Conservation (phyloP, 2,888 invertebrate genomes). For the Orthosia gothica region DNA sequence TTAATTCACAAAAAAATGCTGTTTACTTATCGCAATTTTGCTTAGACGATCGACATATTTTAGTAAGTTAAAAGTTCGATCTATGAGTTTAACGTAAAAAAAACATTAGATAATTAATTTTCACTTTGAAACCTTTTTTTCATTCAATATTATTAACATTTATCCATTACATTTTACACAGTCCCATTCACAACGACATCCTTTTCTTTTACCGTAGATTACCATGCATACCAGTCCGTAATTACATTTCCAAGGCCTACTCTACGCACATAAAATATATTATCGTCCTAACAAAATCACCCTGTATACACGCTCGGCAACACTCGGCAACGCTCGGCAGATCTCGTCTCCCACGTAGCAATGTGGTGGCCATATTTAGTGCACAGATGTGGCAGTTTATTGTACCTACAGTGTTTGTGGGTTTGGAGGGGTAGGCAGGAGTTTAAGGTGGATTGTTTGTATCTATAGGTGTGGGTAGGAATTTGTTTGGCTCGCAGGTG, state of each 20-base stretch:
- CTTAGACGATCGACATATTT: too few species aligned
- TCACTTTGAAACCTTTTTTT: too few species aligned
- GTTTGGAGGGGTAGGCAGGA: constrained; percentile 14
- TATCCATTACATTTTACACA: neutral
- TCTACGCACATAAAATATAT: constrained; percentile 9
- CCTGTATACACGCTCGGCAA: constrained; percentile 64
- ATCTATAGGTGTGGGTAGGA: neutral
- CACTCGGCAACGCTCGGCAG: constrained; percentile 37
- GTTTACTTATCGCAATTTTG: too few species aligned
- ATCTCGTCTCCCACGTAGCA: constrained; percentile 79
- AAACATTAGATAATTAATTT: too few species aligned
- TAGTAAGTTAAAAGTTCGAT: too few species aligned
- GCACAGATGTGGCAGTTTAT: constrained; percentile 71
- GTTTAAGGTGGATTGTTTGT: constrained; percentile 1
- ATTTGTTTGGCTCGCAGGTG: neutral
- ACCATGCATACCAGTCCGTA: constrained; percentile 2
- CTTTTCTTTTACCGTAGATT: neutral
- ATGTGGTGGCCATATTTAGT: constrained; percentile 81
- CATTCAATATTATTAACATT: too few species aligned
- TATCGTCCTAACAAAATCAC: constrained; percentile 28
- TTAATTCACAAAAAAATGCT: too few species aligned
- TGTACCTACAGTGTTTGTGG: constrained; percentile 45
- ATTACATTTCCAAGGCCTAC: constrained; percentile 7
- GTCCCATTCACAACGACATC: neutral
- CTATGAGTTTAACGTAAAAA: too few species aligned